A percentile compares a stretch with the other conserved stretches of the same genome.
Evolutionary conservation across 92 coral and sea anemone genomes (phyloP).

Genomic region (Zoanthus solanderi): DNA sequence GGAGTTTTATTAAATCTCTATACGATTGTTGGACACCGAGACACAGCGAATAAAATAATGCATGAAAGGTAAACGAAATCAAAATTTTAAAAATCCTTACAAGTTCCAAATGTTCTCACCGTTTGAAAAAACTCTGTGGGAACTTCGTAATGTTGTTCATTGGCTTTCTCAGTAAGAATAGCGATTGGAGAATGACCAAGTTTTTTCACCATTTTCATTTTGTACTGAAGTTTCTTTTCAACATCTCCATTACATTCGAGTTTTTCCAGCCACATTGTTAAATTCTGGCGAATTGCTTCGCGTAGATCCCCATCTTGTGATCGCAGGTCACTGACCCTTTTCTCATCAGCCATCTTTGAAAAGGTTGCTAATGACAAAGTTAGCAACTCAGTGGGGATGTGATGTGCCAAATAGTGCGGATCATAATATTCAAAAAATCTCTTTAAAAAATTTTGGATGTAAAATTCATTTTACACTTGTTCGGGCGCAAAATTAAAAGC

Average conservation of each 20-base stretch:
- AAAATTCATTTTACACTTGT: too few relatives aligned
- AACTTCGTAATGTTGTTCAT: constrained; percentile 90
- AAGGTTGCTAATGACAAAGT: not conserved
- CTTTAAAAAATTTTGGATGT: too few relatives aligned
- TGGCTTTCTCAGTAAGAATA: constrained; percentile 71
- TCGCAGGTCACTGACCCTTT: constrained; percentile 19
- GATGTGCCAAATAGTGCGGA: too few relatives aligned
- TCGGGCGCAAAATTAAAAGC: too few relatives aligned
- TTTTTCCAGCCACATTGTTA: constrained; percentile 73
- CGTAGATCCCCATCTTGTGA: constrained; percentile 72
- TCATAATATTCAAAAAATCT: too few relatives aligned
- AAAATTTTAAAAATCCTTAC: too few relatives aligned
- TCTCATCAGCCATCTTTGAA: constrained; percentile 49
- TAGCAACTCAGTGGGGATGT: too few relatives aligned
- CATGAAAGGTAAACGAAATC: too few relatives aligned
- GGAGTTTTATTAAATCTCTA: too few relatives aligned
- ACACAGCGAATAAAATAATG: too few relatives aligned
- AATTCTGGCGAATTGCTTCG: constrained; percentile 81
- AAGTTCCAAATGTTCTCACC: constrained; percentile 40
- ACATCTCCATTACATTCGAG: constrained; percentile 80
- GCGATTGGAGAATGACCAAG: constrained; percentile 79
- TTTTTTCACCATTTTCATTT: constrained; percentile 80
- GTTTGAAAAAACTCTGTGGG: constrained; percentile 85
- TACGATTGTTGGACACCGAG: too few relatives aligned
- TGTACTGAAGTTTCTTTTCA: constrained; percentile 70